Percentiles rank a stretch among this genome's conserved stretches.
These are phyloP conservation scores for Chamaea fasciata DNA, from an alignment of 2,113 vertebrate species.

Conservation along the genomic window DNA sequence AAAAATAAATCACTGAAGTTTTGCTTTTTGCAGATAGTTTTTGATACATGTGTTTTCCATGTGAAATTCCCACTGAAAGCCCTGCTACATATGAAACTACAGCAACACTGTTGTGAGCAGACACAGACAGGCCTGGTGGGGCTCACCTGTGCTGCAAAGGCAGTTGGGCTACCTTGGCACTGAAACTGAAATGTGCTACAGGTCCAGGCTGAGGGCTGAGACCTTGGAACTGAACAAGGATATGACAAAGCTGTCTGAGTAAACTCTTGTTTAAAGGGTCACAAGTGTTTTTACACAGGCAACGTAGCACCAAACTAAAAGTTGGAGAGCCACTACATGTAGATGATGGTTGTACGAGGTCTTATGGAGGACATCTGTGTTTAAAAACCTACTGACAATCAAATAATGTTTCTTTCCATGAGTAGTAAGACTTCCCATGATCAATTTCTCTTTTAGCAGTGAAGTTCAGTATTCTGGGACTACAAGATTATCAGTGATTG, in stretches of 20 bases:
- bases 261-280: neutral
- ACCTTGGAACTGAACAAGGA: neutral
- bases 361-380: neutral
- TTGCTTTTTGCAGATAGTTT: neutral
- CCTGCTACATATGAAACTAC: neutral
- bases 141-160: neutral
- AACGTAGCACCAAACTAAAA: neutral
- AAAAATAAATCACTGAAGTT: neutral
- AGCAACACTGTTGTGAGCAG: neutral
- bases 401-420: neutral
- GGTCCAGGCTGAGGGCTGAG: neutral
- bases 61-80: neutral
- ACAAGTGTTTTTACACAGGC: neutral
- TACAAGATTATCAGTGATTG: neutral
- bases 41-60: neutral
- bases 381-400: neutral
- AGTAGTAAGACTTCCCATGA: neutral
- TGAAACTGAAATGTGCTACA: neutral
- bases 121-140: neutral
- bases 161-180: neutral
- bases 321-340: neutral
- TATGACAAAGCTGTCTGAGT: fast-evolving
- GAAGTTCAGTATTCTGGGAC: neutral
- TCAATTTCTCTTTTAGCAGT: neutral
- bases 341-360: neutral